A percentile compares a stretch with the other conserved stretches of the same genome.
Conservation (phyloP, 2,797 vertebrate species). For the Lutjanus campechanus region DNA sequence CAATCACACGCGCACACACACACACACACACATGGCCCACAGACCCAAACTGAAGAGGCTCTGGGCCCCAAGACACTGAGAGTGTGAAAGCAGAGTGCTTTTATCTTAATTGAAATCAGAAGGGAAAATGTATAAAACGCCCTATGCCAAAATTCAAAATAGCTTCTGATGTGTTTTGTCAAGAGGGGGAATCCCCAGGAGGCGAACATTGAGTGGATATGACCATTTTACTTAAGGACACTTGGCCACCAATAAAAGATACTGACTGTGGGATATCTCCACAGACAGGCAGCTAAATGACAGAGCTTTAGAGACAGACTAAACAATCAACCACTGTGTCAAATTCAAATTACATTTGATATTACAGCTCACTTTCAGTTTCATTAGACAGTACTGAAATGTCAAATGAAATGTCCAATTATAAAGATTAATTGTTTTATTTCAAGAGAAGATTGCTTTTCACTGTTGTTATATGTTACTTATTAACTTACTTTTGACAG, state of each 20-base stretch:
- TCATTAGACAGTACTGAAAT: not conserved
- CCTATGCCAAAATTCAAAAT: slow-evolving; percentile 63
- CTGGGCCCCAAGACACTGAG: slow-evolving; percentile 51
- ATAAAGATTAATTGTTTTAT: not conserved
- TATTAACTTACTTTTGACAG: not conserved
- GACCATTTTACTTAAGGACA: slow-evolving; percentile 39
- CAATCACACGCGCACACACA: slow-evolving; percentile 16
- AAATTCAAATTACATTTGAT: not conserved
- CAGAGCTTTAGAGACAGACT: not conserved
- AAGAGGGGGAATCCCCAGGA: slow-evolving; percentile 26
- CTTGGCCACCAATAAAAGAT: slow-evolving; percentile 22
- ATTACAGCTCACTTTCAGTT: not conserved
- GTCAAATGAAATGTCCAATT: not conserved
- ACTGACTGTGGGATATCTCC: slow-evolving; percentile 20
- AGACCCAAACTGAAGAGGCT: slow-evolving; percentile 42
- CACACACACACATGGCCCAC: slow-evolving; percentile 50
- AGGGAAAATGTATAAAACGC: slow-evolving; percentile 73
- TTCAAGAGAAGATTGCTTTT: not conserved
- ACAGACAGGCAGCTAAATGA: slow-evolving; percentile 7
- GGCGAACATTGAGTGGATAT: slow-evolving; percentile 35
- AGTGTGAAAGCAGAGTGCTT: slow-evolving; percentile 67
- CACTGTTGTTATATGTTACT: not conserved
- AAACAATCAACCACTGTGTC: not conserved
- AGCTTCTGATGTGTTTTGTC: slow-evolving; percentile 54
- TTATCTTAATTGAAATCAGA: slow-evolving; percentile 94